Conservation (phyloP, 2,113 vertebrate genomes). For the Spermophilus dauricus region DNA sequence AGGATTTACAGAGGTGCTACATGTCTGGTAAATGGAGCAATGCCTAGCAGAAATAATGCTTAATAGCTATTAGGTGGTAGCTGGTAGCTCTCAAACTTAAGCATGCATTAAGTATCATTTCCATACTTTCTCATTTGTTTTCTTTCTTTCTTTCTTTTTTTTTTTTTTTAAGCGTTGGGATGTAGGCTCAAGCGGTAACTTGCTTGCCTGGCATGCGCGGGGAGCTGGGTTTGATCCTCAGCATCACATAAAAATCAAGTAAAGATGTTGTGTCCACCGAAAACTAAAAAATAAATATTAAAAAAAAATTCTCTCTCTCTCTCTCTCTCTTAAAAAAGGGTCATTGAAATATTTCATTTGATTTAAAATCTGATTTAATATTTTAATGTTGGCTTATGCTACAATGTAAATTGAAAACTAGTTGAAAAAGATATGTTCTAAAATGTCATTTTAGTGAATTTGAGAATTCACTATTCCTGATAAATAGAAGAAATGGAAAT, state of each 20-base stretch:
- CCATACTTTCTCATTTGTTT: background rate
- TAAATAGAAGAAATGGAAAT: conserved; percentile 24
- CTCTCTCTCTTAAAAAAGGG: no score
- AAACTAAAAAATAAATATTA: no score
- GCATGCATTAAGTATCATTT: background rate
- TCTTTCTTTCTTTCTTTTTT: no score
- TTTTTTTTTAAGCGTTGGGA: no score
- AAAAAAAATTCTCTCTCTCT: no score
- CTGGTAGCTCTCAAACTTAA: background rate
- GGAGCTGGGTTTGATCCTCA: no score
- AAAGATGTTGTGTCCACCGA: no score
- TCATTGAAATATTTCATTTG: background rate
- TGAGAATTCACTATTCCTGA: background rate
- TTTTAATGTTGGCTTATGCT: background rate
- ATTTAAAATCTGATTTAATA: background rate
- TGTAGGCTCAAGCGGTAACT: no score
- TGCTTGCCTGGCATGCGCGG: no score
- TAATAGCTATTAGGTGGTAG: background rate
- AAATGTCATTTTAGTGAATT: conserved; percentile 12
- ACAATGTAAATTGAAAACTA: conserved; percentile 39
- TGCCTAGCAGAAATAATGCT: background rate
- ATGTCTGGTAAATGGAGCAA: background rate
- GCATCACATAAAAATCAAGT: no score
- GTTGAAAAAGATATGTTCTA: background rate
- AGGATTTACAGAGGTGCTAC: background rate